phyloP scores from a whole-genome alignment of 1,140 invertebrate species.

The Leptinotarsa defecta region DNA sequence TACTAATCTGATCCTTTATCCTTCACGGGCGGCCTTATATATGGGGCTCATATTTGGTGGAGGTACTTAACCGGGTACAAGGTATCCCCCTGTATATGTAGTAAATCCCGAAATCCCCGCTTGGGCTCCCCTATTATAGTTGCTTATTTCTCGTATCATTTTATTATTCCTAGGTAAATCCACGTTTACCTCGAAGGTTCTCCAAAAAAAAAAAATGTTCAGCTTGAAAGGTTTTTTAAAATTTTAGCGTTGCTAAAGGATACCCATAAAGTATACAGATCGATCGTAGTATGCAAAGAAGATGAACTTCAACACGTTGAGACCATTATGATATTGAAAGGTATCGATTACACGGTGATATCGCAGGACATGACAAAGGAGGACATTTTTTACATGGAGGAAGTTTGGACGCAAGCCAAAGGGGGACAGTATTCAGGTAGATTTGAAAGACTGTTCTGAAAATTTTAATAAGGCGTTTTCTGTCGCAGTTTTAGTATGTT shows the following conservation, averaged over 20 bases:
- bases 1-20: no score
- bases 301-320: conserved; percentile 41
- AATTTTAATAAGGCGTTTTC: conserved; percentile 25
- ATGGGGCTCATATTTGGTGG: no score
- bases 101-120: no score
- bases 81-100: no score
- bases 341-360: conserved; percentile 39
- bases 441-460: background rate
- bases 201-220: background rate
- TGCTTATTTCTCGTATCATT: no score
- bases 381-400: conserved; percentile 40
- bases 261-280: conserved; percentile 39
- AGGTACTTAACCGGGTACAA: no score
- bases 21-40: no score
- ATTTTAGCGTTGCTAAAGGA: conserved; percentile 45
- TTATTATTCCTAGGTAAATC: no score
- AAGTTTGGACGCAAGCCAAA: conserved; percentile 36
- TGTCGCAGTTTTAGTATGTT: conserved; percentile 50
- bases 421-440: conserved; percentile 44
- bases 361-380: conserved; percentile 32
- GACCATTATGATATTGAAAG: conserved; percentile 37
- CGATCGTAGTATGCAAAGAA: conserved; percentile 47
- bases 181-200: no score
- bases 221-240: no score
- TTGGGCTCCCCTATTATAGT: no score